These are phyloP conservation scores for Chrysolina haemoptera DNA, from an alignment of 2,888 invertebrate genomes.

Conservation along the genomic window DNA sequence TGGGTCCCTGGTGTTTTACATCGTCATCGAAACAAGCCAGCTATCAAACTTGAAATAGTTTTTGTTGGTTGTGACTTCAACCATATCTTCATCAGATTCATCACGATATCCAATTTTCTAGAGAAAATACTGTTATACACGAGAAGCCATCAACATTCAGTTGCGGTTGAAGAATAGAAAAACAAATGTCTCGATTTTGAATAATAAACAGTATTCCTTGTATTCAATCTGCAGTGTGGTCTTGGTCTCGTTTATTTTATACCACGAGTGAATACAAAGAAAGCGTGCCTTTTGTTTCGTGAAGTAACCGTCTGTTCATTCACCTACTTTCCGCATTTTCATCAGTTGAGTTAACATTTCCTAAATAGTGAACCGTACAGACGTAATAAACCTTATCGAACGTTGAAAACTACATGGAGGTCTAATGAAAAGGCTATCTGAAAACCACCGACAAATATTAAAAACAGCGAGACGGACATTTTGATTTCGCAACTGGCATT, in stretches of 20 bases:
- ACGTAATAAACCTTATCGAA: background rate
- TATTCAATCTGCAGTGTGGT: background rate
- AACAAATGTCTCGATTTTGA: conserved; percentile 1
- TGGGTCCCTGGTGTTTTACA: too few species aligned
- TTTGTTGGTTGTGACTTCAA: too few species aligned
- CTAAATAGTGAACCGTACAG: background rate
- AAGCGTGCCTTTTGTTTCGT: background rate
- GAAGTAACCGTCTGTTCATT: background rate
- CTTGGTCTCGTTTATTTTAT: background rate
- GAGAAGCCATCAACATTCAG: background rate
- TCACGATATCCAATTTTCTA: background rate
- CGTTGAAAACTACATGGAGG: background rate
- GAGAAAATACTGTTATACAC: conserved; percentile 5
- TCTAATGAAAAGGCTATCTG: too few species aligned
- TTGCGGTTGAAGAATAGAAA: conserved; percentile 19
- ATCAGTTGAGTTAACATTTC: background rate
- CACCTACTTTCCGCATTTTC: conserved; percentile 1
- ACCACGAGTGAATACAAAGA: conserved; percentile 5
- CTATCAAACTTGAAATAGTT: too few species aligned
- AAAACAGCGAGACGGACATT: too few species aligned
- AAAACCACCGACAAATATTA: too few species aligned
- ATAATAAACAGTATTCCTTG: conserved; percentile 1
- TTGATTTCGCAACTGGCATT: too few species aligned
- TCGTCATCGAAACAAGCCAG: too few species aligned
- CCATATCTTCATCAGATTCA: background rate